Percentiles rank a stretch among this genome's conserved stretches.
Conservation (phyloP, 2,797 vertebrate species). For the Enteromius thamalakanensis region DNA sequence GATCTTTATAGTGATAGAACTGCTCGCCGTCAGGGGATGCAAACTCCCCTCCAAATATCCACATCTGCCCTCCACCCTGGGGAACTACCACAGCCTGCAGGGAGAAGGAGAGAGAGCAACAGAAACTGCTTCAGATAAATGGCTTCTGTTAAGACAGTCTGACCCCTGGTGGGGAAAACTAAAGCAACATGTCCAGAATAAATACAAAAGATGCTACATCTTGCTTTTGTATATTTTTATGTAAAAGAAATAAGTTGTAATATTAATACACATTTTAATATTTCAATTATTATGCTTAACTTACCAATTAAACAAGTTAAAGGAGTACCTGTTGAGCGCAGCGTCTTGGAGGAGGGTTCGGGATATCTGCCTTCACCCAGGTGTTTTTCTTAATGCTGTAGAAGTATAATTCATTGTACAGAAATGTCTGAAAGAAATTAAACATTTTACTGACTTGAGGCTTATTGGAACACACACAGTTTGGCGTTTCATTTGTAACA, state of each 20-base stretch:
- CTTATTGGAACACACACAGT: not conserved
- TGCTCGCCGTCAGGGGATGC: conserved; percentile 91
- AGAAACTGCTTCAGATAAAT: not conserved
- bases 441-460: not conserved
- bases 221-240: not conserved
- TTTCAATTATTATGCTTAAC: not conserved
- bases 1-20: conserved; percentile 98
- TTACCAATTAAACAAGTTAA: not conserved
- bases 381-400: conserved; percentile 91
- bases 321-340: conserved; percentile 91
- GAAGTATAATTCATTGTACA: conserved; percentile 92
- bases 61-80: conserved; percentile 91
- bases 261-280: not conserved
- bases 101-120: conserved; percentile 31
- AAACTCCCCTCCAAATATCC: conserved; percentile 98
- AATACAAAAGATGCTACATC: not conserved
- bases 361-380: conserved; percentile 89
- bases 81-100: conserved; percentile 88
- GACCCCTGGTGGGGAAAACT: conserved; percentile 57
- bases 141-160: conserved; percentile 5
- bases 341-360: conserved; percentile 87
- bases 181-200: not conserved
- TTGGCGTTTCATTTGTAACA: not conserved
- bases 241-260: not conserved
- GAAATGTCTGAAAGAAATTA: conserved; percentile 78